Base-by-base conservation (phyloP, 2,113 vertebrate species). In the Rousettus leschenaultii region DNA sequence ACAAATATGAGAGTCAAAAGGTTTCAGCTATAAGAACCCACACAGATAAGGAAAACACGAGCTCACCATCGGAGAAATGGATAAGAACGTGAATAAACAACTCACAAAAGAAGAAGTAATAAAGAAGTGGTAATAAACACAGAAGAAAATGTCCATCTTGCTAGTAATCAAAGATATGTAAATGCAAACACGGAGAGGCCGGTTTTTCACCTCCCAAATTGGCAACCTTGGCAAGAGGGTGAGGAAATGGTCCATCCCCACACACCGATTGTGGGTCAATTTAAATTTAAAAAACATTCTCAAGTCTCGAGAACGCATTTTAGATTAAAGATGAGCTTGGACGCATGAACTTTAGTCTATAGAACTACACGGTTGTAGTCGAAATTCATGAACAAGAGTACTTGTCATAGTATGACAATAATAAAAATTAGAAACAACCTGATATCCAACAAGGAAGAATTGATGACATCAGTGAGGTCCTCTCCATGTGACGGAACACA, bases 131-230 rank as follows among this genome's bases (percentile, higher is more conserved):
- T 86, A 30, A 84, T 92, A 77, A 95, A 88, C 10, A 24, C 8
- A 11, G 73, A 75, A 86, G 79, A 89, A 95, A 96, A 86, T 35
- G 68, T 63, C 68, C 66, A 68, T 35, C 53, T 82, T n/a, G 0
- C 40, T 55, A 33, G 85, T 38, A 95, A 96, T 96, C 97, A 97
- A 97, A 98, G 94, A 19, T 55, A 96, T 86, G 95, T 63, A 97
- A 95, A 96, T 96, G 73, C n/a, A 84, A 79, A 63, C 74, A 15
- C 66, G 74, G 59, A 5, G 3, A 82, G 48, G 77, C 53, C 43
- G 3, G 3, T 85, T 95, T 85, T 96, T 93, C 94, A 96, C 95
- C 89, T 92, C n/a, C 83, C 89, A 95, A 78, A 89, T 30, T 73
- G 93, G 93, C 73, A 57, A n/a, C 38, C 66, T 83, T 96, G 95